Percentiles rank a stretch among this genome's conserved stretches.
phyloP scores from a whole-genome alignment of 1,140 invertebrate species.

The Zaprionus davidi region DNA sequence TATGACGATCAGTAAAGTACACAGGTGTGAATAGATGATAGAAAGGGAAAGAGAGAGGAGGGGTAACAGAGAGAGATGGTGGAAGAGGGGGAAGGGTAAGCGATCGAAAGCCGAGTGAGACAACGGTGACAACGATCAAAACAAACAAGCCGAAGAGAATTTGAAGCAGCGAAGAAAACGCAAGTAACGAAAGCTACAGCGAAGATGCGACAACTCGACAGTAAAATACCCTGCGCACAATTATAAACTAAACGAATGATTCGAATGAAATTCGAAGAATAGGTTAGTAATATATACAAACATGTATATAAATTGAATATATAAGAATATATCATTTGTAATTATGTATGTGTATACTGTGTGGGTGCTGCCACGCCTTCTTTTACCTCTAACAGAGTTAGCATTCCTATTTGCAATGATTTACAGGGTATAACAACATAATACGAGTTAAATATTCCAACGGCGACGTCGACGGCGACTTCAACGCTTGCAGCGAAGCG shows the following conservation, averaged over 20 bases:
- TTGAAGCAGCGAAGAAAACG: not conserved
- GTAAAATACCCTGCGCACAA: not conserved
- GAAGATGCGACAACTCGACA: not conserved
- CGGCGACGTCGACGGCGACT: conserved; percentile 20
- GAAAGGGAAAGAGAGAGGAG: not conserved
- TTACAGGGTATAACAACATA: conserved; percentile 25
- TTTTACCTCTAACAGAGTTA: too few relatives aligned
- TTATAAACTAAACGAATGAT: not conserved
- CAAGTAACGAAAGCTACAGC: not conserved
- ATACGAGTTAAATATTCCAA: conserved; percentile 44
- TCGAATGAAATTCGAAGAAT: not conserved
- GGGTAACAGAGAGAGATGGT: not conserved
- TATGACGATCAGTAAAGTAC: not conserved
- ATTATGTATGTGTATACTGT: too few relatives aligned
- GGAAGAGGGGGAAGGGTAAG: not conserved
- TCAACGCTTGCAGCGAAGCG: conserved; percentile 37
- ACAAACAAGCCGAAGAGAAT: conserved; percentile 35
- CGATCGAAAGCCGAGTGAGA: not conserved
- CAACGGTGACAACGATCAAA: conserved; percentile 31
- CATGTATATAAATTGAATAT: not conserved
- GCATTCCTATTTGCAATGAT: not conserved
- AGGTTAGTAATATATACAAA: not conserved
- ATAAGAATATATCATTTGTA: too few relatives aligned
- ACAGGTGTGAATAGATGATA: not conserved
- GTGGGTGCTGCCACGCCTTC: too few relatives aligned